Conservation (phyloP, 2,797 vertebrate species). For the Peromyscus nudipes region DNA sequence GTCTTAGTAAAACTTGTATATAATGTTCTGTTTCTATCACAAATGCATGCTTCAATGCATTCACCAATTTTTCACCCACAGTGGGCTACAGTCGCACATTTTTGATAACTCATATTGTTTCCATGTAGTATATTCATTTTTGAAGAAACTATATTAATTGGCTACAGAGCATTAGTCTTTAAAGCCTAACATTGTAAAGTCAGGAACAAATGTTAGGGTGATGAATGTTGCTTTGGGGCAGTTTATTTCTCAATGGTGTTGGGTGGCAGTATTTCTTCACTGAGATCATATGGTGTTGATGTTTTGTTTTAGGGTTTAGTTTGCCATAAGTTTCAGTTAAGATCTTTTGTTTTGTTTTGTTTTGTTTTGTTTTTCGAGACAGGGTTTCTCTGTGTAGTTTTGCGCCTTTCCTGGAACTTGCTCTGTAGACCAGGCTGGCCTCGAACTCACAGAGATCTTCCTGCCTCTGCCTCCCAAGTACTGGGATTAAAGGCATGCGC, state of each 20-base stretch:
- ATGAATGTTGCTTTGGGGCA: conserved; percentile 36
- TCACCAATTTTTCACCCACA: conserved; percentile 59
- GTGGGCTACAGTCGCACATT: conserved; percentile 53
- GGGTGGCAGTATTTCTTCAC: conserved; percentile 52
- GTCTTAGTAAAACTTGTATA: conserved; percentile 45
- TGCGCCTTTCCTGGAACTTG: no score
- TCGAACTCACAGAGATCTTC: no score
- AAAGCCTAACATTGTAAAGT: conserved; percentile 70
- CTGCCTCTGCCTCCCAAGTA: no score
- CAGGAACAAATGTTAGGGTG: conserved; percentile 62
- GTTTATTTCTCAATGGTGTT: conserved; percentile 79
- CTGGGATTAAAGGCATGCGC: no score
- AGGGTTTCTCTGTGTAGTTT: no score
- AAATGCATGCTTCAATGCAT: conserved; percentile 60
- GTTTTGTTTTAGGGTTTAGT: conserved; percentile 65
- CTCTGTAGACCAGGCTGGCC: no score
- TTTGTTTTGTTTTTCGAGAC: no score
- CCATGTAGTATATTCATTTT: conserved; percentile 55
- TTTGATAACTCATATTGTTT: conserved; percentile 41
- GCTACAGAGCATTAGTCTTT: conserved; percentile 68
- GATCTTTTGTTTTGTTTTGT: not conserved
- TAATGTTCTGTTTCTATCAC: conserved; percentile 38
- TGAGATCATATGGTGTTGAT: conserved; percentile 45
- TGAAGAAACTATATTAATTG: conserved; percentile 62
- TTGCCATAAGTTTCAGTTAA: conserved; percentile 72